Conservation (phyloP, 2,888 invertebrate genomes). For the Rhabditophanes sp. region DNA sequence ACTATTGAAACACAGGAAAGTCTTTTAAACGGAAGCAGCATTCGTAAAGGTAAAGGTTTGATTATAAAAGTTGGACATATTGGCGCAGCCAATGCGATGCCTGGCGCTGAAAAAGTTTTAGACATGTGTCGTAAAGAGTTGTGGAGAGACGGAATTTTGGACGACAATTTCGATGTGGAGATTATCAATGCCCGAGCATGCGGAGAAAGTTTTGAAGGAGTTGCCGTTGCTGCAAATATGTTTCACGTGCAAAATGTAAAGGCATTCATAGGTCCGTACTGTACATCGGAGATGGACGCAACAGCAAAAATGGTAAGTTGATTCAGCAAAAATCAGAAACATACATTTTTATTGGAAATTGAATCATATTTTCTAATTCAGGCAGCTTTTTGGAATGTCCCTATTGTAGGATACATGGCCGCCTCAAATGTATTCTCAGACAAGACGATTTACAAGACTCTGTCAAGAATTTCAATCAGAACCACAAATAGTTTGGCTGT, state of each 20-base stretch:
- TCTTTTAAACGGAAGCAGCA: no score
- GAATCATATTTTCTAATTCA: no score
- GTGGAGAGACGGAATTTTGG: constrained; percentile 28
- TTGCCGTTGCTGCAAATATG: constrained; percentile 42
- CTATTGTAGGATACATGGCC: constrained; percentile 42
- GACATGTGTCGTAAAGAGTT: constrained; percentile 31
- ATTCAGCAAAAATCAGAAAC: no score
- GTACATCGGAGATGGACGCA: constrained; percentile 42
- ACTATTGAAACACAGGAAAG: no score
- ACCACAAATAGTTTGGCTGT: constrained; percentile 40
- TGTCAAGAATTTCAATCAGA: constrained; percentile 36
- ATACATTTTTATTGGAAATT: no score
- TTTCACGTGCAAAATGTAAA: constrained; percentile 39
- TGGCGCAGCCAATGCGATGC: constrained; percentile 36
- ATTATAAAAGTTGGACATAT: constrained; percentile 37
- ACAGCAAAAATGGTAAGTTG: constrained; percentile 42
- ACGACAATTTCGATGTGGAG: constrained; percentile 35
- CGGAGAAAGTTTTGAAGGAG: constrained; percentile 40
- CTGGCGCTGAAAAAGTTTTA: constrained; percentile 33
- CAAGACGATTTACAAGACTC: constrained; percentile 36
- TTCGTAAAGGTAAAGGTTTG: no score
- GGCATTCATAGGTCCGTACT: constrained; percentile 41
- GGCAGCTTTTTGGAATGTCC: constrained; percentile 41
- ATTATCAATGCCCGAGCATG: no score
- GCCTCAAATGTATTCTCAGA: constrained; percentile 36